These are phyloP conservation scores for Poicephalus meyeri DNA, from an alignment of 2,113 vertebrate species.

Conservation along the genomic window DNA sequence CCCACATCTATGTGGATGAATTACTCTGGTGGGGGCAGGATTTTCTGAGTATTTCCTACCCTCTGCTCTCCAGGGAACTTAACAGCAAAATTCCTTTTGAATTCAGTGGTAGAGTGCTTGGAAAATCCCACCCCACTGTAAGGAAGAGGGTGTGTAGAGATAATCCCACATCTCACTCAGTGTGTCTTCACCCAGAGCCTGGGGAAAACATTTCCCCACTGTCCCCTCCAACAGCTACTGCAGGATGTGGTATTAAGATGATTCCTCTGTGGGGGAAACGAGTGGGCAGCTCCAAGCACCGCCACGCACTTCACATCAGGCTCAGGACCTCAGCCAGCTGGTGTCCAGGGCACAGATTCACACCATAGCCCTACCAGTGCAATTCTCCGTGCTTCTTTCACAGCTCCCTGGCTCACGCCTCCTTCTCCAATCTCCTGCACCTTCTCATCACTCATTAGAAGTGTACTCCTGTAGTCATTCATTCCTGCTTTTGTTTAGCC, in stretches of 20 bases:
- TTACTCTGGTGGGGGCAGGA: not conserved
- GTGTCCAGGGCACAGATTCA: not conserved
- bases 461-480: fast-evolving
- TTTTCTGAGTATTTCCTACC: not conserved
- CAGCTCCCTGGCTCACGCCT: not conserved
- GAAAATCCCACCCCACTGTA: not conserved
- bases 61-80: not conserved
- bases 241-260: not conserved
- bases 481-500: not conserved
- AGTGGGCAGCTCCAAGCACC: not conserved
- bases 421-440: not conserved
- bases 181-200: not conserved
- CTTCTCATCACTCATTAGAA: not conserved
- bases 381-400: not conserved
- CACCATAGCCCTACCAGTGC: not conserved
- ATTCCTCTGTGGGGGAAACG: not conserved
- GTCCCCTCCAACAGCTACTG: not conserved
- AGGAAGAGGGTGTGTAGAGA: not conserved
- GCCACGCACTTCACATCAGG: not conserved
- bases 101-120: not conserved
- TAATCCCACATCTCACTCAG: not conserved
- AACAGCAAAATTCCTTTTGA: not conserved
- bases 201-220: not conserved
- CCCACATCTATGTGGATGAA: not conserved
- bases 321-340: not conserved